Evolutionary conservation across 2,113 vertebrate species (phyloP).

Genomic region (Tragelaphus scriptus): DNA sequence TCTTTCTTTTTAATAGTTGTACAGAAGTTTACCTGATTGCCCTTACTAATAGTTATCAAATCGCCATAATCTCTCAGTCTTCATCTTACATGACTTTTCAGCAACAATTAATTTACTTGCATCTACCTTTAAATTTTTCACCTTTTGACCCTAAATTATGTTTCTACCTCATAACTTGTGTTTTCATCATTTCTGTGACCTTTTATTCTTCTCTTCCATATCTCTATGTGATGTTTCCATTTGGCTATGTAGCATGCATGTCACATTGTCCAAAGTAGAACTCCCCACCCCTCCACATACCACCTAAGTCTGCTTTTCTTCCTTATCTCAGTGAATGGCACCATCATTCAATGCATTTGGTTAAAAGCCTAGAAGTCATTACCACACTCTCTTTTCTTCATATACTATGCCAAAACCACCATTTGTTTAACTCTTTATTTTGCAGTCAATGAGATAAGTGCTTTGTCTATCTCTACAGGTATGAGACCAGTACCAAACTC

Average conservation of each 20-base stretch:
- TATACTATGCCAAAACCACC: background rate
- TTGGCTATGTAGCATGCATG: background rate
- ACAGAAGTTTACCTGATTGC: background rate
- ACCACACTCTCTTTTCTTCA: background rate
- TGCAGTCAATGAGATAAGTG: background rate
- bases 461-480: background rate
- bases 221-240: background rate
- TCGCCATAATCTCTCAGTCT: background rate
- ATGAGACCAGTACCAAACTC: background rate
- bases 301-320: background rate
- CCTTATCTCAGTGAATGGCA: background rate
- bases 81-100: background rate
- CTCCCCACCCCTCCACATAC: fast-evolving
- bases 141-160: background rate
- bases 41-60: background rate
- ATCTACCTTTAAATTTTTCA: background rate
- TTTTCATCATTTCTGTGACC: background rate
- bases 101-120: background rate
- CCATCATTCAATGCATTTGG: background rate
- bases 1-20: background rate
- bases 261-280: background rate
- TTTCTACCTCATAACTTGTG: background rate
- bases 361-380: background rate
- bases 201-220: background rate
- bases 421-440: background rate